These are phyloP conservation scores for Amphipoea oculea DNA, from an alignment of 2,888 invertebrate species.

Conservation along the genomic window DNA sequence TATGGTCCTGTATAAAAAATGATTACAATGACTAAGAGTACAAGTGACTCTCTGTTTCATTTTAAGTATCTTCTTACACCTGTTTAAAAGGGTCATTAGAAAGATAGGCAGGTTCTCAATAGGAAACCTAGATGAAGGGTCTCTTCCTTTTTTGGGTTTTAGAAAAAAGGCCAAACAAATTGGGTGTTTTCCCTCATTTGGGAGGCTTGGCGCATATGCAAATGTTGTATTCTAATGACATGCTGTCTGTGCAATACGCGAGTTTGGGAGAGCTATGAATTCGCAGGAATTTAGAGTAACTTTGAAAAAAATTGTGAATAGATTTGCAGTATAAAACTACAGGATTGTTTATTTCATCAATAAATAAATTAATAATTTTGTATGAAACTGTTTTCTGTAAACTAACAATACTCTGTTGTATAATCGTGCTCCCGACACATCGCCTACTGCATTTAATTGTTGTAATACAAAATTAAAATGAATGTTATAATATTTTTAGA, in stretches of 20 bases:
- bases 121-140: background rate
- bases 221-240: slow-evolving; percentile 28
- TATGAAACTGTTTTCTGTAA: background rate
- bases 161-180: background rate
- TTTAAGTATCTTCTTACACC: background rate
- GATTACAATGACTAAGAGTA: background rate
- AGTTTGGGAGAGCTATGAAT: slow-evolving; percentile 3
- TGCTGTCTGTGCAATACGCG: slow-evolving; percentile 33
- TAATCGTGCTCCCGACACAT: background rate
- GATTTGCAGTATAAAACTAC: background rate
- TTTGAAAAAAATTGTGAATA: background rate
- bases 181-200: background rate
- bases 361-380: slow-evolving; percentile 1
- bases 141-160: background rate
- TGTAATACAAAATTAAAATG: slow-evolving; percentile 21
- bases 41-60: background rate
- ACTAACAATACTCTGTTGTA: background rate
- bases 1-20: background rate
- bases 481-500: background rate
- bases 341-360: slow-evolving; percentile 11
- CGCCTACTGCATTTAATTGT: slow-evolving; percentile 38
- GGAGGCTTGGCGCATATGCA: slow-evolving; percentile 23
- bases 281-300: background rate
- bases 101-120: background rate
- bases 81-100: background rate